Evolutionary conservation across 2,888 invertebrate genomes (phyloP).

Genomic region (Caenorhabditis sulstoni): DNA sequence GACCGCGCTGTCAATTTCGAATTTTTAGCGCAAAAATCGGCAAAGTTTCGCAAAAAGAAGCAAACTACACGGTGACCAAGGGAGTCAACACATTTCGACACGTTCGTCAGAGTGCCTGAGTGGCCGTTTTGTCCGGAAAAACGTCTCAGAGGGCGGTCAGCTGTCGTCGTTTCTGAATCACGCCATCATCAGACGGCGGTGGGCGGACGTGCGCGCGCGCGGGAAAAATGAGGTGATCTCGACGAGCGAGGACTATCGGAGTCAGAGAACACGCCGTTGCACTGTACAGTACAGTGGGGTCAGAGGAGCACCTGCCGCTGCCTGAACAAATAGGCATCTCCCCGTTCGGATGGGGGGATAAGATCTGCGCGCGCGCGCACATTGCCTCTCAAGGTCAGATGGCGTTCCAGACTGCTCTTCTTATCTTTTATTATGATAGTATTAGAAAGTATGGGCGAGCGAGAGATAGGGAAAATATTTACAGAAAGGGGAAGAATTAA

Average conservation of each 20-base stretch:
- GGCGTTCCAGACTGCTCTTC: not conserved
- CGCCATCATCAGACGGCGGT: slow-evolving; percentile 44
- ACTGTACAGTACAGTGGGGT: not conserved
- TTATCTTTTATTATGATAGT: slow-evolving; percentile 17
- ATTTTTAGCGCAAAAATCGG: too few species aligned
- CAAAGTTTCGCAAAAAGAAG: not conserved
- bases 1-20: too few species aligned
- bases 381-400: not conserved
- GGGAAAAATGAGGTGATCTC: not conserved
- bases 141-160: slow-evolving; percentile 16
- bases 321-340: slow-evolving; percentile 7
- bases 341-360: not conserved
- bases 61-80: not conserved
- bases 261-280: slow-evolving; percentile 5
- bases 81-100: slow-evolving; percentile 13
- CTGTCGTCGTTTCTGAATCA: slow-evolving; percentile 32
- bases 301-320: not conserved
- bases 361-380: slow-evolving; percentile 3
- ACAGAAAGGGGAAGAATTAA: slow-evolving; percentile 21
- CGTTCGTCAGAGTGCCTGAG: not conserved
- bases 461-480: slow-evolving; percentile 28
- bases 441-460: too few species aligned
- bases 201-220: too few species aligned
- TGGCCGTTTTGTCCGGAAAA: slow-evolving; percentile 7
- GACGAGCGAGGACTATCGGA: not conserved